Base-by-base conservation (phyloP, 2,888 invertebrate genomes). In the Ceramica pisi region DNA sequence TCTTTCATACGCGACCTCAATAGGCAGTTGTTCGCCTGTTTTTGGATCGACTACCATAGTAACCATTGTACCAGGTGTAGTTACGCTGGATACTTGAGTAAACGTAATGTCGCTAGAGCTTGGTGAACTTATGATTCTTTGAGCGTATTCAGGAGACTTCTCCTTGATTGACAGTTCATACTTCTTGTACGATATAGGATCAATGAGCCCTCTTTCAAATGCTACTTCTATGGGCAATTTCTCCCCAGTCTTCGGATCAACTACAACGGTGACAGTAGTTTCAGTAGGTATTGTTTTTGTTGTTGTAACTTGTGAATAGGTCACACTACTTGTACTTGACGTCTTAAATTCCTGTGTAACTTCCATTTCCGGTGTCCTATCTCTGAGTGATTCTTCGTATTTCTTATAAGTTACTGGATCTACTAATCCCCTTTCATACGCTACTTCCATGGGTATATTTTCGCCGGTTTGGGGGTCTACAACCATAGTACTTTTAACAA, bases 401-500 rank as follows among this genome's bases (percentile, higher is more conserved):
- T 95, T 96, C 81, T 94, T 94, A 73, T 95, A 96, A 14, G 96
- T 96, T 73, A 95, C 88, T 67, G 94, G 88, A 87, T 97, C 97
- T 71, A 98, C 97, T 73, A 97, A 92, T 10, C 98, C 98, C 75
- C 97, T 96, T 89, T 98, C 97, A 82, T 98, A 97, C 5, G 99
- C 99, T 65, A 98, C 97, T 92, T 98, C 98, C 84, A 98, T 97
- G 1, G 98, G 98, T 81, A 98, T 96, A 88, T 97, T 97, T 89
- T 98, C 97, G 5, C 98, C 98, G 1, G 98, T 98, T 84, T 97
- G 97, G 0, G 99, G 98, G 92, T 99, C 98, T 68, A 97, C 95
- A 19, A 98, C 97, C 95, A 98, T 97, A 6, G 96, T 96, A 79
- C 89, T 96, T 82, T 95, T 96, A 7, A 98, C 96, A 0, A 97